Percentiles rank a stretch among this genome's conserved stretches.
phyloP scores from a whole-genome alignment of 2,888 invertebrate species.

The Trisateles emortualis region DNA sequence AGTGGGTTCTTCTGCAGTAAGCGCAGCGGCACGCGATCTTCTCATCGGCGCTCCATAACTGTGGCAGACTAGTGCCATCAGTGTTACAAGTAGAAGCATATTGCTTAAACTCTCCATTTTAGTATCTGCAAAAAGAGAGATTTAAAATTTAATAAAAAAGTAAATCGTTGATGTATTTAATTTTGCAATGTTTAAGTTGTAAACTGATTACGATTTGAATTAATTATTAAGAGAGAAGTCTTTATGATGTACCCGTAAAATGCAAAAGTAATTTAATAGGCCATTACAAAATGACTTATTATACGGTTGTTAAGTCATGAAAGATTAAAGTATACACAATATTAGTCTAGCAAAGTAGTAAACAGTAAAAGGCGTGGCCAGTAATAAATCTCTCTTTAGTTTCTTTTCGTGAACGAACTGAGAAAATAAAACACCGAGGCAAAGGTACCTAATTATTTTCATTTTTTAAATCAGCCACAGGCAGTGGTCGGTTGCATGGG shows the following conservation, averaged over 20 bases:
- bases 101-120: conserved; percentile 68
- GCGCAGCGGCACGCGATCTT: conserved; percentile 67
- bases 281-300: not conserved
- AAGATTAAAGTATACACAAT: not conserved
- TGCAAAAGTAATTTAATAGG: not conserved
- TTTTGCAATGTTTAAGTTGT: too few species aligned
- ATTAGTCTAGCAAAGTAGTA: not conserved
- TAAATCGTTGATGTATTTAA: too few species aligned
- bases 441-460: conserved; percentile 27
- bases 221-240: too few species aligned
- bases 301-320: conserved; percentile 4
- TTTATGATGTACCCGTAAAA: not conserved
- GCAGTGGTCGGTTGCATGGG: conserved; percentile 13
- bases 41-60: conserved; percentile 70
- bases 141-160: not conserved
- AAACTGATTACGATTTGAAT: too few species aligned
- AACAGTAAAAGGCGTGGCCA: conserved; percentile 11
- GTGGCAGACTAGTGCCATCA: conserved; percentile 61
- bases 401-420: conserved; percentile 8
- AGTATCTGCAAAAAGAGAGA: conserved; percentile 31
- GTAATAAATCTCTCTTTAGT: conserved; percentile 26
- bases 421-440: conserved; percentile 15
- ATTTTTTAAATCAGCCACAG: conserved; percentile 25
- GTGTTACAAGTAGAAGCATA: conserved; percentile 60
- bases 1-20: conserved; percentile 55